Base-by-base conservation (phyloP, 2,113 vertebrate species). In the Cygnus buccinator region DNA sequence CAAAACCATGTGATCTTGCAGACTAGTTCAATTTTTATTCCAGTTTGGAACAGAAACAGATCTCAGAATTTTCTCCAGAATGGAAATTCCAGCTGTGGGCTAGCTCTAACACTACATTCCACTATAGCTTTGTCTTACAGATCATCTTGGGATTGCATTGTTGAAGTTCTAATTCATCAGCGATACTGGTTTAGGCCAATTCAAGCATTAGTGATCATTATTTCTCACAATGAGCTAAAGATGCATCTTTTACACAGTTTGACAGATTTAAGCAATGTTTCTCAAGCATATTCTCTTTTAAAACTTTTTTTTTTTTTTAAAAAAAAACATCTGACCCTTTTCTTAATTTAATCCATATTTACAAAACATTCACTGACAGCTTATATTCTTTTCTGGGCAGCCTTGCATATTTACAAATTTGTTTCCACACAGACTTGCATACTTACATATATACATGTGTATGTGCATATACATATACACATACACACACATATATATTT, bases 21-120 rank as follows among this genome's bases (percentile, higher is more conserved):
- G 79, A 92, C 62, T 82, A 94, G 37, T 37, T 93, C 89, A 87
- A 43, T 89, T 95, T 82, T 94, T 89, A 84, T 84, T 92, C 80
- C 84, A 92, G 46, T 50, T 55, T 90, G 86, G 86, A 94, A 92
- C 25, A 91, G 70, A 91, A 89, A 62, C 41, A 89, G 75, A 77
- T 48, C 4, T 13, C 31, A 80, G 61, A 90, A 89, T 95, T 93
- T 93, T 88, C 54, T 93, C 59, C 70, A 68, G 70, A 76, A 93
- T 96, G 90, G 86, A 96, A 96, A 96, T 82, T 96, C 76, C 89
- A 94, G 73, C 70, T 93, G 86, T 74, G 88, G 66, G 54, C 9
- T 4, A 89, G 48, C 26, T 89, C 89, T 89, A 87, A 70, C 66
- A 82, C 54, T 58, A 84, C 77, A 89, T 93, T 94, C 63, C 70